Conservation (phyloP, 1,140 invertebrate genomes). For the Portunus trituberculatus region DNA sequence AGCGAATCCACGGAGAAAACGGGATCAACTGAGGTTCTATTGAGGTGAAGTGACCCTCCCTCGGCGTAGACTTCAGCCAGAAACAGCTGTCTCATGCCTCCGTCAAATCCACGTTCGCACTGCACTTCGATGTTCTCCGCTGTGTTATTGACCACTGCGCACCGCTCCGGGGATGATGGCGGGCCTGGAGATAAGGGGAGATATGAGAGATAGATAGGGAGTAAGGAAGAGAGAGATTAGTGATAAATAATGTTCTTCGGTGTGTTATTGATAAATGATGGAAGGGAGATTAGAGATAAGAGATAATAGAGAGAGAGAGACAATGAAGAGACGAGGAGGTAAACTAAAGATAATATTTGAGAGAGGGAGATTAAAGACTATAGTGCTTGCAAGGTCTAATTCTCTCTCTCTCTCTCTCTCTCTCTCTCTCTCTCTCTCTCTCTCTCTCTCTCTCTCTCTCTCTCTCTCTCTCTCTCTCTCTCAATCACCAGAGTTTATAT, state of each 20-base stretch:
- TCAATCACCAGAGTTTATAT: background rate
- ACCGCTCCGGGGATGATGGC: constrained; percentile 90
- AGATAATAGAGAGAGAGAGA: background rate
- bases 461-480: no score
- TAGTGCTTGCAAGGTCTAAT: background rate
- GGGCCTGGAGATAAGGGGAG: constrained; percentile 81
- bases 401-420: constrained; percentile 31
- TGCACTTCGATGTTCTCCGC: constrained; percentile 89
- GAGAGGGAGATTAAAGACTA: no score
- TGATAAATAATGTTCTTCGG: no score
- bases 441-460: background rate
- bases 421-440: constrained; percentile 24
- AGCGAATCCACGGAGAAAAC: constrained; percentile 80
- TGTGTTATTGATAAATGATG: background rate
- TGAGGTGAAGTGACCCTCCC: constrained; percentile 70
- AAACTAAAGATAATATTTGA: no score
- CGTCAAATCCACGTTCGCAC: constrained; percentile 90
- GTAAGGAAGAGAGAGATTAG: background rate
- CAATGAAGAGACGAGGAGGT: background rate
- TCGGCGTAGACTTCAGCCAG: constrained; percentile 85
- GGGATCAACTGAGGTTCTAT: constrained; percentile 75
- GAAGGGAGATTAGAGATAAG: background rate
- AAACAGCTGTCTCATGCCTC: constrained; percentile 91
- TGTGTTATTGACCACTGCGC: constrained; percentile 93
- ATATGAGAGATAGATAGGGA: constrained; percentile 9